Conservation (phyloP, 2,888 invertebrate species). For the Megalurothrips usitatus region DNA sequence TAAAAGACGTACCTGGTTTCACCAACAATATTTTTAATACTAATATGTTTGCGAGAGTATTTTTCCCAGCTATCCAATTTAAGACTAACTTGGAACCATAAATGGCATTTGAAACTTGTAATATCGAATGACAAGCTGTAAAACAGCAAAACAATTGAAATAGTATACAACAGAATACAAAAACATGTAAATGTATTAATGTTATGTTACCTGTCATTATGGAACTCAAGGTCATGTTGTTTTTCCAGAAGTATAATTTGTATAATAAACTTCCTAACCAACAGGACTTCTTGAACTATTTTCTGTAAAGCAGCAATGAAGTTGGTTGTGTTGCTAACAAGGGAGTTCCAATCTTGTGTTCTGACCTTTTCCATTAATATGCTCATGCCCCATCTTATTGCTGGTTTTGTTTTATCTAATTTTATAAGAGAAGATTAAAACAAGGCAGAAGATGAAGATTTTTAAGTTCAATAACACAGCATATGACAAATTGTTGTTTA, state of each 20-base stretch:
- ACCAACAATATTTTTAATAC: not conserved
- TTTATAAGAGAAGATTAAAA: not conserved
- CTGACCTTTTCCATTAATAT: not conserved
- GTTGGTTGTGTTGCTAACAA: not conserved
- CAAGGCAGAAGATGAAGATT: not conserved
- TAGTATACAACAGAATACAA: not conserved
- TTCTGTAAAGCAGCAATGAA: not conserved
- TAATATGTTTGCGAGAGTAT: not conserved
- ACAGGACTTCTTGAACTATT: not conserved
- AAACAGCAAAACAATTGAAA: not conserved
- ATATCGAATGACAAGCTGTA: not conserved
- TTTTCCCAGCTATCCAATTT: not conserved
- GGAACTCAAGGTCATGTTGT: not conserved
- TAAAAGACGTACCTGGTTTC: not conserved
- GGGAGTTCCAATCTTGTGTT: not conserved
- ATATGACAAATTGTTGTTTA: not conserved
- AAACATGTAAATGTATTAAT: too few species aligned
- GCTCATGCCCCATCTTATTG: not conserved
- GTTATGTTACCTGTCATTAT: not conserved
- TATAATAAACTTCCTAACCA: not conserved
- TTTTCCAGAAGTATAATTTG: not conserved
- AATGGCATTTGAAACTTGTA: not conserved
- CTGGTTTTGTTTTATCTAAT: not conserved
- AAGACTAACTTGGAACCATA: not conserved
- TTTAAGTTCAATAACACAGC: not conserved